Evolutionary conservation across 2,888 invertebrate species (phyloP).

Genomic region (Scaptomyza cyrtandrae): DNA sequence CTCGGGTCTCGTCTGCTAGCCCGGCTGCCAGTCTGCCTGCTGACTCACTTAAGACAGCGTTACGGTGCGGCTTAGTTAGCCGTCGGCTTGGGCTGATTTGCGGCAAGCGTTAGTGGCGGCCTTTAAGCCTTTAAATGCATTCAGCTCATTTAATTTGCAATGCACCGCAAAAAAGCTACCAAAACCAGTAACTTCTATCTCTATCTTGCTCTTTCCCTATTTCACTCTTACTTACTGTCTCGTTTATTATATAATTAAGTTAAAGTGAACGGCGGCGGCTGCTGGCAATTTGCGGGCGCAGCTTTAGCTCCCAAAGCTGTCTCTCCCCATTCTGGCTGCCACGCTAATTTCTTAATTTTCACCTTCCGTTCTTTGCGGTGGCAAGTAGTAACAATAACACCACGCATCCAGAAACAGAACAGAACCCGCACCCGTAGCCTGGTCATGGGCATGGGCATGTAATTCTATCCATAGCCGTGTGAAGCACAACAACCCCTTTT

Average conservation of each 20-base stretch:
- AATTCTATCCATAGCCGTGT: slow-evolving; percentile 51
- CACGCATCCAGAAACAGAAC: slow-evolving; percentile 7
- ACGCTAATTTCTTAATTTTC: slow-evolving; percentile 82
- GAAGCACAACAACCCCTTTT: slow-evolving; percentile 59
- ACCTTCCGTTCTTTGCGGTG: slow-evolving; percentile 78
- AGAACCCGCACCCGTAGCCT: slow-evolving; percentile 12
- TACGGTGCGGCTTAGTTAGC: slow-evolving; percentile 58
- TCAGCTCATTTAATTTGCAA: slow-evolving; percentile 75
- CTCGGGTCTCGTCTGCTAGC: slow-evolving; percentile 14
- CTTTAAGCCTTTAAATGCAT: slow-evolving; percentile 76
- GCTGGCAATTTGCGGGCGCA: slow-evolving; percentile 46
- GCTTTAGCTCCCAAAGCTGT: slow-evolving; percentile 28
- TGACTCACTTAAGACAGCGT: slow-evolving; percentile 68
- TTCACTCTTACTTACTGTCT: slow-evolving; percentile 10
- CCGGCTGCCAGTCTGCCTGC: slow-evolving; percentile 42
- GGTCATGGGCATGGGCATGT: not conserved
- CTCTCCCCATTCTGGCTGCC: slow-evolving; percentile 46
- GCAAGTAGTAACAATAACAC: slow-evolving; percentile 20
- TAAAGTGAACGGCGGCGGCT: slow-evolving; percentile 70
- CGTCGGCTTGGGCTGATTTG: slow-evolving; percentile 70
- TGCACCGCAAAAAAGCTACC: slow-evolving; percentile 46
- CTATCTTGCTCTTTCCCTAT: slow-evolving; percentile 1
- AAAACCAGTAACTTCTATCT: slow-evolving; percentile 16
- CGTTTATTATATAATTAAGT: slow-evolving; percentile 80
- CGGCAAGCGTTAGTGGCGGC: slow-evolving; percentile 46